Conservation (phyloP, 2,797 vertebrate species). For the Malurus leucopterus region DNA sequence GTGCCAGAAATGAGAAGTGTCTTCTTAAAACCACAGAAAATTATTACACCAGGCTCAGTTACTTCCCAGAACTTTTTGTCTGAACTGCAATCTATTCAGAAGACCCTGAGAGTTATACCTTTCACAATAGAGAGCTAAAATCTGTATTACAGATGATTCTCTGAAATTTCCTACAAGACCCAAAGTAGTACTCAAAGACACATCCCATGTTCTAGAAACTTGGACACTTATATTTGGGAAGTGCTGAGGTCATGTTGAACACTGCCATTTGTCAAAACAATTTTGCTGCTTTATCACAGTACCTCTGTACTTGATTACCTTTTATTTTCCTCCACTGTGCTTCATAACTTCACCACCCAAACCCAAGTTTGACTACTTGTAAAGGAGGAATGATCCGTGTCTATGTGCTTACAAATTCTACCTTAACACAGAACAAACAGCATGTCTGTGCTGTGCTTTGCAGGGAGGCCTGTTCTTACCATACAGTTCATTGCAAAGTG, state of each 20-base stretch:
- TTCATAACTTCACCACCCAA: neutral
- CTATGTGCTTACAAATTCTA: neutral
- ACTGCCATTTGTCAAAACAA: neutral
- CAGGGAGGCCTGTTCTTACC: slow-evolving; percentile 77
- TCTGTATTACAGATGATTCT: rapidly evolving
- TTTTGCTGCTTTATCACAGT: neutral
- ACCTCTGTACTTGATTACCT: neutral
- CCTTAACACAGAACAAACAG: neutral
- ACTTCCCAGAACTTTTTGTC: neutral
- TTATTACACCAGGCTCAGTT: neutral
- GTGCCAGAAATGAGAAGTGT: neutral
- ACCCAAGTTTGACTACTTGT: neutral
- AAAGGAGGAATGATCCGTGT: neutral
- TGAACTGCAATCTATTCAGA: neutral
- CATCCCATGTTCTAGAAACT: neutral
- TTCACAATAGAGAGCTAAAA: neutral
- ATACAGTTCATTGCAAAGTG: slow-evolving; percentile 99
- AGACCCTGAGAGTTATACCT: neutral
- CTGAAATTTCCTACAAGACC: neutral
- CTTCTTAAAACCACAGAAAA: neutral
- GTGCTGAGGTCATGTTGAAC: neutral
- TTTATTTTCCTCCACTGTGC: neutral
- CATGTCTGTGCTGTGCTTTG: neutral
- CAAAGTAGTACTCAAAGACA: neutral
- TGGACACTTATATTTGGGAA: neutral